phyloP scores from a whole-genome alignment of 1,140 invertebrate genomes.

The Drosophila lowei region DNA sequence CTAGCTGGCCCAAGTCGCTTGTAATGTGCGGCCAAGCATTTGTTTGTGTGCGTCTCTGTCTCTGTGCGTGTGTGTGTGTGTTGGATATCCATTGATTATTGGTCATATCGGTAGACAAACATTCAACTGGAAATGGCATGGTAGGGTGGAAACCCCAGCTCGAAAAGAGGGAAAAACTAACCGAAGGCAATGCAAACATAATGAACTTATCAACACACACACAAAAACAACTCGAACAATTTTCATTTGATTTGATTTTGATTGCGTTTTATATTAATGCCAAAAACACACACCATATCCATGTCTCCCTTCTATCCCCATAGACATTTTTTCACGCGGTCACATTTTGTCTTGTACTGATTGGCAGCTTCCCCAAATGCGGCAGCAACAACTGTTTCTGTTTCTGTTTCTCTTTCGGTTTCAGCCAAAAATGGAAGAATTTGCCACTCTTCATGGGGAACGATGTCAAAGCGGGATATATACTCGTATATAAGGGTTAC shows the following conservation, averaged over 20 bases:
- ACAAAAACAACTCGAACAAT: slow-evolving; percentile 62
- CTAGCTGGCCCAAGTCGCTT: slow-evolving; percentile 58
- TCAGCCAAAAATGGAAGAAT: slow-evolving; percentile 10
- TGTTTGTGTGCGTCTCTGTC: slow-evolving; percentile 14
- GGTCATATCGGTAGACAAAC: slow-evolving; percentile 67
- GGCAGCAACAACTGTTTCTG: too few species aligned
- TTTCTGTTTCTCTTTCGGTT: not conserved
- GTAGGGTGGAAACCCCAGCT: slow-evolving; percentile 1
- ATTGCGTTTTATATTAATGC: slow-evolving; percentile 77
- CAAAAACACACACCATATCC: slow-evolving; percentile 30
- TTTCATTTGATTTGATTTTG: slow-evolving; percentile 81
- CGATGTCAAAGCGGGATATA: slow-evolving; percentile 1
- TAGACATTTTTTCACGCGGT: slow-evolving; percentile 14
- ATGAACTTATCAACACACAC: slow-evolving; percentile 72
- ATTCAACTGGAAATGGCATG: not conserved
- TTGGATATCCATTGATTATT: slow-evolving; percentile 46
- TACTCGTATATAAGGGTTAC: too few species aligned
- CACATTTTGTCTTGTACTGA: slow-evolving; percentile 32
- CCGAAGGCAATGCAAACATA: slow-evolving; percentile 75
- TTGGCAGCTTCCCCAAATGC: slow-evolving; percentile 23
- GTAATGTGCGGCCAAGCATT: slow-evolving; percentile 58
- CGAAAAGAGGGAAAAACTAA: not conserved
- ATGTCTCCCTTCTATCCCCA: not conserved
- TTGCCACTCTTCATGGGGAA: too few species aligned
- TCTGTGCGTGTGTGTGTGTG: slow-evolving; percentile 5